Base-by-base conservation (phyloP, 2,888 invertebrate genomes). In the Orthosia gothica region DNA sequence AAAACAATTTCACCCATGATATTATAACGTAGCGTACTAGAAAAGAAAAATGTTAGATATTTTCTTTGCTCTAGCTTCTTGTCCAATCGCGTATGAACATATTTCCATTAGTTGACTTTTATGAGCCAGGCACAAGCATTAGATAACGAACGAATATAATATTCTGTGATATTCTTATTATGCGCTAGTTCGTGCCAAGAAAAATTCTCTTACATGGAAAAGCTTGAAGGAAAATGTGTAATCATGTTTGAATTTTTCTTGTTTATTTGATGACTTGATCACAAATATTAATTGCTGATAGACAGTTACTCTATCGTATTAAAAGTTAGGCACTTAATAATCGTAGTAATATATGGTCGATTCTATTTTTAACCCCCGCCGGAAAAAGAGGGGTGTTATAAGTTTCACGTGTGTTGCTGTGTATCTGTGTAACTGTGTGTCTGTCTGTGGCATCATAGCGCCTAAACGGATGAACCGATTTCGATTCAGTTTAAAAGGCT, bases 81-180 rank as follows among this genome's bases (percentile, higher is more conserved):
- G 47, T 65, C 26, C 55, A 74, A 81, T 81, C 54, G 20, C 32
- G 59, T 57, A 65, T 65, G 55, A 61, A 74, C 47, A 69, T 65
- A 57, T 65, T 79, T 69, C 65, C 59, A 80, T 75, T 79, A 69
- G 55, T 45, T 62, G 69, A 75, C 52, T 57, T 65, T 75, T 62
- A 81, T 74, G 74, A 63, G 57, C 11, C 58, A 47, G 23, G 13
- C 47, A 26, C 52, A 23, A 45, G 47, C 57, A 40, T 64, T 57
- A 75, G 57, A 81, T 74, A 81, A 69, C 50, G 16, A 23, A 49
- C 1, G 64, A 74, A 74, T 63, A 47, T 78, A 52, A 65, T 76
- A 50, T 40, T 63, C 18, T 52, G 23, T 66, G n/a, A 74, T 81
- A 61, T 64, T 70, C 62, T 52, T 70, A 70, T 40, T 68, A 68